Evolutionary conservation across 2,113 vertebrate genomes (phyloP).

Genomic region (Hippocampus zosterae): DNA sequence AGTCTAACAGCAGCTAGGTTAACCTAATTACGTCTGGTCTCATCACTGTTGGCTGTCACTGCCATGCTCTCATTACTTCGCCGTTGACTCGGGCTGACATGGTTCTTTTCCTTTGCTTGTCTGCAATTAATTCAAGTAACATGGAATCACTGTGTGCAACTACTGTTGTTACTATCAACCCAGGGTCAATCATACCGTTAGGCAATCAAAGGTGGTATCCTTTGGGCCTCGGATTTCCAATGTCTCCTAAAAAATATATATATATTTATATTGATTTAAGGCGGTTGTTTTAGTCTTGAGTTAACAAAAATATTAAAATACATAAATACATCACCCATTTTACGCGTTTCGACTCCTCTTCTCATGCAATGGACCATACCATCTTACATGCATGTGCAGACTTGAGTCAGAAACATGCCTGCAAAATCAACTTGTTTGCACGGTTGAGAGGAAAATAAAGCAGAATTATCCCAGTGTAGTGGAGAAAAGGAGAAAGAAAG

Average conservation of each 20-base stretch:
- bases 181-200: background rate
- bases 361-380: too few species aligned
- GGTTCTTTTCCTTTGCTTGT: constrained; percentile 24
- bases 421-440: too few species aligned
- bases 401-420: too few species aligned
- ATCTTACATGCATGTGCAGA: too few species aligned
- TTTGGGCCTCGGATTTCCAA: background rate
- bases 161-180: background rate
- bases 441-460: background rate
- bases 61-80: constrained; percentile 51
- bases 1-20: constrained; percentile 49
- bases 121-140: constrained; percentile 14
- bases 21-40: constrained; percentile 67
- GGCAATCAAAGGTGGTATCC: background rate
- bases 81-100: constrained; percentile 36
- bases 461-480: too few species aligned
- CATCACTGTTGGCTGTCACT: constrained; percentile 62
- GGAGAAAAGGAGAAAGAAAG: too few species aligned
- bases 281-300: background rate
- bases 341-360: background rate
- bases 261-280: too few species aligned
- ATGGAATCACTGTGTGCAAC: background rate
- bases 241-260: background rate
- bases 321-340: too few species aligned
- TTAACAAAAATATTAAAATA: background rate